These are phyloP conservation scores for Drosophila grimshawi DNA, from an alignment of 1,140 invertebrate species.

Conservation along the genomic window DNA sequence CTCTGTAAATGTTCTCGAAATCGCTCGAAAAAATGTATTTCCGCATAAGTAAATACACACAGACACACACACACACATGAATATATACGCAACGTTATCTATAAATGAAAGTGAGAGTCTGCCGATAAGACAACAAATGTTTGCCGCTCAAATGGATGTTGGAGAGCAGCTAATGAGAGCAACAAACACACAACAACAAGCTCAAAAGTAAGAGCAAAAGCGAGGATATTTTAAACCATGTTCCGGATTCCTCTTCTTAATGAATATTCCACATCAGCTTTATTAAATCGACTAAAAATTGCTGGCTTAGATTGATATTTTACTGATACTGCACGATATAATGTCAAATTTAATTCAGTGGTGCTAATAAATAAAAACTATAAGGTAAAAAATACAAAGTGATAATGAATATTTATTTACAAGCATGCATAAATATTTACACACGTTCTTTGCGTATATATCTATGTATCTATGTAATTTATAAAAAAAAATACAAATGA, in stretches of 20 bases:
- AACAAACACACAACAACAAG: conserved; percentile 2
- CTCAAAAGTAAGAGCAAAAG: not conserved
- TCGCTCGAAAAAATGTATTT: conserved; percentile 30
- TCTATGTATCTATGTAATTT: not conserved
- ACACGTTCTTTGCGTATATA: not conserved
- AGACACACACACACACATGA: conserved; percentile 13
- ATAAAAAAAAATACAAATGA: not conserved
- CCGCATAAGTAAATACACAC: conserved; percentile 26
- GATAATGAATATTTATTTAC: not conserved
- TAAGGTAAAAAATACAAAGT: not conserved
- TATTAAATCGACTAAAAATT: not conserved
- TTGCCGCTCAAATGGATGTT: not conserved
- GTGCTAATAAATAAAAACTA: not conserved
- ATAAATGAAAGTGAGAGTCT: conserved; percentile 38
- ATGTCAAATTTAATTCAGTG: not conserved
- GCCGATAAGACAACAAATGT: conserved; percentile 3
- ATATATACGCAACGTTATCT: conserved; percentile 26
- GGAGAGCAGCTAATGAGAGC: not conserved
- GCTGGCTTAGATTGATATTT: not conserved
- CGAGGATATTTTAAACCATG: not conserved
- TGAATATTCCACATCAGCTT: not conserved
- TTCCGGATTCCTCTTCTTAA: not conserved
- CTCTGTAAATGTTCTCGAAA: conserved; percentile 62
- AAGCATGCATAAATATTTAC: not conserved
- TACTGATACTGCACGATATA: not conserved